Percentiles rank a stretch among this genome's conserved stretches.
These are phyloP conservation scores for Erpetoichthys calabaricus DNA, from an alignment of 2,797 vertebrate genomes.

Conservation along the genomic window DNA sequence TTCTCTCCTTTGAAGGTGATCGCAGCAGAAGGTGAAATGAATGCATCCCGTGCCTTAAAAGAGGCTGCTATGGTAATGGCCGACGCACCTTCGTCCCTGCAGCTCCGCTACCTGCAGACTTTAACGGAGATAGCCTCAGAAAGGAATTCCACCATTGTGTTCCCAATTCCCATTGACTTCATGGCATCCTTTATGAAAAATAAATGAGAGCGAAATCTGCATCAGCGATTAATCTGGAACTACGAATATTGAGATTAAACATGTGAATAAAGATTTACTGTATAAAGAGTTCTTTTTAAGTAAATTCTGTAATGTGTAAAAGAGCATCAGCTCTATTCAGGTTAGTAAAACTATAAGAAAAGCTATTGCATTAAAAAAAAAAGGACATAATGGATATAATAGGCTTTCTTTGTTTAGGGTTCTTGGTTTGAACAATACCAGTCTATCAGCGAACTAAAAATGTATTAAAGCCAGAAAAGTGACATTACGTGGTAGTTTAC, in stretches of 20 bases:
- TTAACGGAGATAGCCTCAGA: conserved; percentile 39
- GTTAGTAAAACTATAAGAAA: too few species aligned
- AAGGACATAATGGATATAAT: too few species aligned
- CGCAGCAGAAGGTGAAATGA: conserved; percentile 54
- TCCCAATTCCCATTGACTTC: conserved; percentile 46
- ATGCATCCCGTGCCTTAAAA: conserved; percentile 50
- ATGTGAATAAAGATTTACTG: background rate
- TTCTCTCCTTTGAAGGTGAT: conserved; percentile 36
- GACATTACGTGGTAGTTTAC: too few species aligned
- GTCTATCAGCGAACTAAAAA: too few species aligned
- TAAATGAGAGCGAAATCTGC: background rate
- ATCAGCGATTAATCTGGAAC: too few species aligned
- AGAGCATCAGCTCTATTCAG: too few species aligned
- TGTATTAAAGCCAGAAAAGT: too few species aligned
- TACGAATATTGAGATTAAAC: background rate
- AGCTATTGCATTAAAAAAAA: too few species aligned
- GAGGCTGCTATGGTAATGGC: conserved; percentile 43
- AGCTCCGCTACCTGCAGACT: conserved; percentile 54
- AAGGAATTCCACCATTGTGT: conserved; percentile 49
- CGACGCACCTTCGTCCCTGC: conserved; percentile 38
- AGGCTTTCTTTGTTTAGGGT: too few species aligned
- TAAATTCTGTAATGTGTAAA: too few species aligned
- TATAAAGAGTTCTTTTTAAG: background rate
- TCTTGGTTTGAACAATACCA: too few species aligned
- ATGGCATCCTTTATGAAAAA: conserved; percentile 22